phyloP scores from a whole-genome alignment of 2,888 invertebrate species.

The Leucoptera coffeella region DNA sequence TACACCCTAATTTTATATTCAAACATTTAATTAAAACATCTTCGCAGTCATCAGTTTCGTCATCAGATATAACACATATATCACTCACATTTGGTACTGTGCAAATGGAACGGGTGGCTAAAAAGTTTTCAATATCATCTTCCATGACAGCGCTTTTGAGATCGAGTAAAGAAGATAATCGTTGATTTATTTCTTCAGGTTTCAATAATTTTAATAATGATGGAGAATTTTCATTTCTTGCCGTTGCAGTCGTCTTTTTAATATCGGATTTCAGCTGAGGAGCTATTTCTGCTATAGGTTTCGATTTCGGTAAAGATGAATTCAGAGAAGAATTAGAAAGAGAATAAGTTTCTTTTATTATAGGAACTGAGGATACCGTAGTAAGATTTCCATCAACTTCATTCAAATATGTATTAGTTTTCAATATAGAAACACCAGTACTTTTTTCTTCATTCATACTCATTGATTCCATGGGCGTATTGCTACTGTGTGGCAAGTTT shows the following conservation, averaged over 20 bases:
- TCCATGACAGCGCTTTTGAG: neutral
- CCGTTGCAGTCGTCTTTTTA: neutral
- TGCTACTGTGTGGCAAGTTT: too few species aligned
- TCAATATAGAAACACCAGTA: too few species aligned
- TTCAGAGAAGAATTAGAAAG: too few species aligned
- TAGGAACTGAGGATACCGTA: too few species aligned
- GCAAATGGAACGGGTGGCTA: slow-evolving; percentile 12
- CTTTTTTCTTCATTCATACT: too few species aligned
- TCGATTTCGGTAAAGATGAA: too few species aligned
- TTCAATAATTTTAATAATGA: too few species aligned
- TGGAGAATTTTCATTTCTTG: too few species aligned
- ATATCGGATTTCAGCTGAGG: slow-evolving; percentile 16
- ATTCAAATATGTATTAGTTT: too few species aligned
- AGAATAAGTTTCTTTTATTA: slow-evolving; percentile 3
- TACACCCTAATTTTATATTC: slow-evolving; percentile 22
- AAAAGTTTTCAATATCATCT: slow-evolving; percentile 21
- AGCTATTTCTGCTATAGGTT: slow-evolving; percentile 14
- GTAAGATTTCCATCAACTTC: too few species aligned
- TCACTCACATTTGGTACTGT: slow-evolving; percentile 9
- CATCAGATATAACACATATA: slow-evolving; percentile 15
- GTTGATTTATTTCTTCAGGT: slow-evolving; percentile 39
- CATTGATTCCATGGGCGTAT: too few species aligned
- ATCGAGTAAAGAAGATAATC: slow-evolving; percentile 9
- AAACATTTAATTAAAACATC: slow-evolving; percentile 21
- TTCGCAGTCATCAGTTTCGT: slow-evolving; percentile 8